Conservation (phyloP, 2,797 vertebrate species). For the Aselliscus stoliczkanus region DNA sequence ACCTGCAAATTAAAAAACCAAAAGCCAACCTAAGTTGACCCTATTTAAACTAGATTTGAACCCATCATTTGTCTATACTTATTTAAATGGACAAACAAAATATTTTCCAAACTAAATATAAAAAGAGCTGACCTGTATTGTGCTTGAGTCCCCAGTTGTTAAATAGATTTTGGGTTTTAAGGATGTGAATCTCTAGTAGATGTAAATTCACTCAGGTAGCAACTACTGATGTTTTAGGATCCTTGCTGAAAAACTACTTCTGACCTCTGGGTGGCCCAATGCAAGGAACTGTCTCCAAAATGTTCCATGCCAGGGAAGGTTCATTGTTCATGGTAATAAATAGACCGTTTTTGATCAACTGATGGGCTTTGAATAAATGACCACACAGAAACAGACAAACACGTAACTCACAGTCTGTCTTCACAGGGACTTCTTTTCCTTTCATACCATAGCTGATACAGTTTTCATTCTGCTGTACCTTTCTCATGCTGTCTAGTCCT, state of each 20-base stretch:
- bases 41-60: slow-evolving; percentile 35
- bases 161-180: neutral
- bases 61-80: neutral
- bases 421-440: neutral
- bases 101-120: neutral
- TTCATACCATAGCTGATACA: neutral
- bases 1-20: neutral
- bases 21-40: slow-evolving; percentile 8
- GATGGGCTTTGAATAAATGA: neutral
- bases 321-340: neutral
- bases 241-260: neutral
- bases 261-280: neutral
- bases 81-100: neutral
- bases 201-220: neutral
- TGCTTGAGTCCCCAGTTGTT: neutral
- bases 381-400: neutral
- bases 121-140: neutral
- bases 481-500: neutral
- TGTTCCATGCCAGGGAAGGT: neutral
- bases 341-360: neutral
- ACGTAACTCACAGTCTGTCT: neutral
- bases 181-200: neutral
- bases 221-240: neutral
- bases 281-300: neutral
- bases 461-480: neutral